Evolutionary conservation across 2,797 vertebrate genomes (phyloP), one percentile per base, ranked within the genome.

Genomic region (Cyclura pinguis): DNA sequence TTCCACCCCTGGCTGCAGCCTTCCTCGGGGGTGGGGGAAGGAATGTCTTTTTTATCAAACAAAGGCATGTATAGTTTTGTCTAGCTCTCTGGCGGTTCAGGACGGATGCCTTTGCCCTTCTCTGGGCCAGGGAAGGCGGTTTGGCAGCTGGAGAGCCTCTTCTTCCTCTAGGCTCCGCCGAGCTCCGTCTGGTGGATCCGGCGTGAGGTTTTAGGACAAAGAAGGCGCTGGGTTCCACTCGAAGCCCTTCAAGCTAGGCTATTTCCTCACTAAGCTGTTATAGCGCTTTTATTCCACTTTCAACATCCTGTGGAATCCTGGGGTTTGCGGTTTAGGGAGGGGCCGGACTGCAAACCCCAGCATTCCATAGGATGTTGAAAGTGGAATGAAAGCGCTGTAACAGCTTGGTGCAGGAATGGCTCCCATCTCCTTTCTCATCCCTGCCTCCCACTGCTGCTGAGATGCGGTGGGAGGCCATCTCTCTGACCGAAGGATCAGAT

Each of bases 1-100:
- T 50, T 6, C 74, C 47, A 14, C 6, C 38, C 13, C 12, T 27
- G 55, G 24, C 47, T 12, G 2, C 35, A 35, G 20, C 57, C 5
- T 38, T 64, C 59, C 35, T 35, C 20, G 2, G 5, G 22, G 69
- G 2, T 4, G 42, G 42, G 42, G n/a, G n/a, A 62, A 73, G 24
- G 29, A 62, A 29, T 77, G 80, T 67, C 80, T 59, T 69, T 59
- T 69, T 84, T 84, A 84, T 88, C 80, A 57, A 20, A 91, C 90
- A 88, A 91, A 91, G 81, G 73, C 85, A 35, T 1, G 90, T 42
- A 20, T 24, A 59, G 81, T 84, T 91, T 69, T 47, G 86, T 91
- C 90, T 91, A n/a, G 35, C 47, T 24, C 50, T 7, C 52, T 12
- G 22, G 2, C 0, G 59, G 14, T 16, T 38, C 84, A 38, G 73